Percentiles rank a stretch among this genome's conserved stretches.
phyloP scores from a whole-genome alignment of 2,888 invertebrate species.

The Drosophila mayaguana region DNA sequence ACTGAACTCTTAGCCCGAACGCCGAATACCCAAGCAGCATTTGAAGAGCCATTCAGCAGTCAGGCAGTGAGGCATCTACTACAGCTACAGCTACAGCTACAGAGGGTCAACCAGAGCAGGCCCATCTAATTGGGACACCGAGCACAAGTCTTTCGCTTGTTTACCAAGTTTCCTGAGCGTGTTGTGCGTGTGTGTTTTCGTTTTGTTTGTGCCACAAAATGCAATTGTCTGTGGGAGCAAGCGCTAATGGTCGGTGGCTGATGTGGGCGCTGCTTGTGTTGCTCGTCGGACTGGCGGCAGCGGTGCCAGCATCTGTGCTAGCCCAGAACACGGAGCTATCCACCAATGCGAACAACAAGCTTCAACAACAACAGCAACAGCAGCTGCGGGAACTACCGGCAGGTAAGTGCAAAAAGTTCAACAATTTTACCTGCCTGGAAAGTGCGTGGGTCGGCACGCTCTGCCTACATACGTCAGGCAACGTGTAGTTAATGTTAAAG shows the following conservation, averaged over 20 bases:
- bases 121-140: constrained; percentile 41
- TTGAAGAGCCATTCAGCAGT: constrained; percentile 12
- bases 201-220: constrained; percentile 36
- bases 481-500: constrained; percentile 70
- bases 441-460: constrained; percentile 48
- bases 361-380: constrained; percentile 57
- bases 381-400: constrained; percentile 66
- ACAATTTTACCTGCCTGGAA: constrained; percentile 18
- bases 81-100: constrained; percentile 7
- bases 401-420: constrained; percentile 74
- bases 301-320: constrained; percentile 84
- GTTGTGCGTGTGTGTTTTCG: constrained; percentile 6
- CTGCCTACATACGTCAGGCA: constrained; percentile 30
- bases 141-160: constrained; percentile 32
- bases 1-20: constrained; percentile 14
- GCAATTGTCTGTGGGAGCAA: constrained; percentile 47
- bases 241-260: constrained; percentile 30
- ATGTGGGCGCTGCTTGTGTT: constrained; percentile 67
- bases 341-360: constrained; percentile 73
- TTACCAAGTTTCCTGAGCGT: constrained; percentile 18
- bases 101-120: constrained; percentile 34
- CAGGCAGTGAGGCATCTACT: constrained; percentile 5
- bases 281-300: constrained; percentile 61
- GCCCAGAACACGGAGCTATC: constrained; percentile 83
- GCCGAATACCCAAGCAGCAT: constrained; percentile 8